These are phyloP conservation scores for Anaspis maculata DNA, from an alignment of 2,888 invertebrate species.

Conservation along the genomic window DNA sequence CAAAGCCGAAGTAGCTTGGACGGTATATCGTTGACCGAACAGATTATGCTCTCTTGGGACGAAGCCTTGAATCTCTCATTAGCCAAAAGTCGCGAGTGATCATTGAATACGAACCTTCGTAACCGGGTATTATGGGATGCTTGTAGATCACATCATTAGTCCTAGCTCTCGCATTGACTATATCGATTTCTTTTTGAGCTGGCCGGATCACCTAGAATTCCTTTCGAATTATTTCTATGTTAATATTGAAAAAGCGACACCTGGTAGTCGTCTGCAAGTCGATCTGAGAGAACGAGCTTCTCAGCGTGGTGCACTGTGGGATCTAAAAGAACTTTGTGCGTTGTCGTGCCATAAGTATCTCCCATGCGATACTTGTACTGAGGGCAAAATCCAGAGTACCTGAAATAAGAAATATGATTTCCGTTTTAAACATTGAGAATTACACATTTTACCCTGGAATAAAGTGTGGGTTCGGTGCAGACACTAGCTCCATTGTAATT, in stretches of 20 bases:
- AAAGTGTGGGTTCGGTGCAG: conserved; percentile 63
- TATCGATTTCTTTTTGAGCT: conserved; percentile 56
- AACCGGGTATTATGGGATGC: conserved; percentile 67
- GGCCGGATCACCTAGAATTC: conserved; percentile 56
- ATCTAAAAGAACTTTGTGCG: conserved; percentile 66
- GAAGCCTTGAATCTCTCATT: conserved; percentile 53
- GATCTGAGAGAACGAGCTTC: conserved; percentile 57
- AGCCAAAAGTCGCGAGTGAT: too few species aligned
- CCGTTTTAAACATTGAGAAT: not conserved
- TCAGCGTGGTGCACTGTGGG: conserved; percentile 66
- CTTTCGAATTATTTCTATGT: not conserved
- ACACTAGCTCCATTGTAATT: conserved; percentile 45
- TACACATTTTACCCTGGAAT: conserved; percentile 55
- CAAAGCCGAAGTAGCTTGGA: conserved; percentile 63
- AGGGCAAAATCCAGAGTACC: conserved; percentile 71
- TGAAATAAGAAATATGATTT: conserved; percentile 31
- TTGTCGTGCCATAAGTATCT: conserved; percentile 65
- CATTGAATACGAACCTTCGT: too few species aligned
- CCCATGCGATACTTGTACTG: conserved; percentile 67
- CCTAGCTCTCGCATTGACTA: conserved; percentile 54
- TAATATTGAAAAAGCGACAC: conserved; percentile 23
- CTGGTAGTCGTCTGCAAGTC: conserved; percentile 55
- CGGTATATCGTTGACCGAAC: conserved; percentile 63
- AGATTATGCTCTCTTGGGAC: conserved; percentile 58
- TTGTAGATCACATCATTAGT: conserved; percentile 62